Percentiles rank a stretch among this genome's conserved stretches.
Evolutionary conservation across 2,888 invertebrate genomes (phyloP).

Genomic region (Drosophila ezoana): DNA sequence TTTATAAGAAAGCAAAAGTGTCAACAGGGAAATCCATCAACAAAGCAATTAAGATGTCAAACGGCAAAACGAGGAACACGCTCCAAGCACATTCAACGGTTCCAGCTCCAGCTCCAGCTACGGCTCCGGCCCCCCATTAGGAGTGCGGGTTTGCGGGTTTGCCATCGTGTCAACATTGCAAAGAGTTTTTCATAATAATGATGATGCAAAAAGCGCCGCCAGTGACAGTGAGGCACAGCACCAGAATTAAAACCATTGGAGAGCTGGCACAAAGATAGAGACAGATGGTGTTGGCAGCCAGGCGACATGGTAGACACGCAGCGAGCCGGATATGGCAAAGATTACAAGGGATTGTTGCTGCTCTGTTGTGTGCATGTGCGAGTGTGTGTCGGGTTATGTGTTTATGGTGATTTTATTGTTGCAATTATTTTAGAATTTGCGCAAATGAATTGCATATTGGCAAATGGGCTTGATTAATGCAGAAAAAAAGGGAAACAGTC

Average conservation of each 20-base stretch:
- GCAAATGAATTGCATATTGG: slow-evolving; percentile 51
- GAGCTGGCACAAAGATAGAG: slow-evolving; percentile 9
- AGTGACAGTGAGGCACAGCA: slow-evolving; percentile 19
- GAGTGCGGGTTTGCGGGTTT: slow-evolving; percentile 15
- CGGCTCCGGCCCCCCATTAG: slow-evolving; percentile 10
- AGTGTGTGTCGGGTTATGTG: slow-evolving; percentile 25
- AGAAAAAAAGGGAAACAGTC: slow-evolving; percentile 23
- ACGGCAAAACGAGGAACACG: slow-evolving; percentile 36
- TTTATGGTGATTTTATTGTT: slow-evolving; percentile 73
- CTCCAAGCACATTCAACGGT: slow-evolving; percentile 15
- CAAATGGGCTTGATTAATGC: slow-evolving; percentile 63
- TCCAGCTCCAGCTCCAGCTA: neutral
- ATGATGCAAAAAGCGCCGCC: slow-evolving; percentile 57
- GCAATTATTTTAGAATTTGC: slow-evolving; percentile 66
- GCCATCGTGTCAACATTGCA: slow-evolving; percentile 24
- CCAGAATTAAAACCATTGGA: slow-evolving; percentile 26
- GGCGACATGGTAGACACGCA: slow-evolving; percentile 51
- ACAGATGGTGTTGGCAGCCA: slow-evolving; percentile 32
- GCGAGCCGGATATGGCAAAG: slow-evolving; percentile 62
- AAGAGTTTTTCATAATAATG: slow-evolving; percentile 55
- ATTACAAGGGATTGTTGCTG: slow-evolving; percentile 54
- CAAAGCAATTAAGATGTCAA: slow-evolving; percentile 75
- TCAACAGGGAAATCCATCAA: slow-evolving; percentile 73
- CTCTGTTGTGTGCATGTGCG: slow-evolving; percentile 7
- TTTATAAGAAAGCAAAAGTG: slow-evolving; percentile 70